These are phyloP conservation scores for Trachymyrmex cornetzi DNA, from an alignment of 1,140 invertebrate species.

Conservation along the genomic window DNA sequence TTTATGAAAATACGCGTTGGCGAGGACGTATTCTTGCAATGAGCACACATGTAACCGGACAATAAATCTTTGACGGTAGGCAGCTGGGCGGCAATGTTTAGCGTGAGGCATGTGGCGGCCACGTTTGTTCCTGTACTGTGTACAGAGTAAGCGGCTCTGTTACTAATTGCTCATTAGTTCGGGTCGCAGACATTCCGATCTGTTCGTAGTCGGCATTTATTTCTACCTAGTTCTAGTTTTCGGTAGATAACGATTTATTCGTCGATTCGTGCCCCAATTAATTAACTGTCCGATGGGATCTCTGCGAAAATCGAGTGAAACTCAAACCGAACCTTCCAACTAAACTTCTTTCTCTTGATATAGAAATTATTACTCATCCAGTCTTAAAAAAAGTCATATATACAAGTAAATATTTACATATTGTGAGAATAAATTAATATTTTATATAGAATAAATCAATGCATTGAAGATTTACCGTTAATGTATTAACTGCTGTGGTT, in stretches of 20 bases:
- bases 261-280: slow-evolving; percentile 45
- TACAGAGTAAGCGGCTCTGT: slow-evolving; percentile 50
- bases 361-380: background rate
- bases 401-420: background rate
- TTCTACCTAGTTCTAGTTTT: slow-evolving; percentile 38
- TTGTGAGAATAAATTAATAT: background rate
- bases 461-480: background rate
- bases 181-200: slow-evolving; percentile 72
- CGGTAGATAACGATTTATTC: slow-evolving; percentile 37
- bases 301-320: slow-evolving; percentile 1
- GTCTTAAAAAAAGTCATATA: background rate
- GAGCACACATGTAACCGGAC: slow-evolving; percentile 6
- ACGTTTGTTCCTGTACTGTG: slow-evolving; percentile 59
- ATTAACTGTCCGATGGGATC: slow-evolving; percentile 35
- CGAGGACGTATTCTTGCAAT: background rate
- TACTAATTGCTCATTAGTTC: slow-evolving; percentile 82
- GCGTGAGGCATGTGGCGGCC: slow-evolving; percentile 56
- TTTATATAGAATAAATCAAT: slow-evolving; percentile 5
- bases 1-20: slow-evolving; percentile 33
- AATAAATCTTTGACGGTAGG: slow-evolving; percentile 63
- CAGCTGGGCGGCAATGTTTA: slow-evolving; percentile 38
- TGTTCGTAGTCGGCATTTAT: slow-evolving; percentile 30
- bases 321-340: background rate
- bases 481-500: background rate
- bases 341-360: background rate